Percentiles rank a stretch among this genome's conserved stretches.
phyloP scores from a whole-genome alignment of 1,140 invertebrate genomes.

The Antheraea pernyi region DNA sequence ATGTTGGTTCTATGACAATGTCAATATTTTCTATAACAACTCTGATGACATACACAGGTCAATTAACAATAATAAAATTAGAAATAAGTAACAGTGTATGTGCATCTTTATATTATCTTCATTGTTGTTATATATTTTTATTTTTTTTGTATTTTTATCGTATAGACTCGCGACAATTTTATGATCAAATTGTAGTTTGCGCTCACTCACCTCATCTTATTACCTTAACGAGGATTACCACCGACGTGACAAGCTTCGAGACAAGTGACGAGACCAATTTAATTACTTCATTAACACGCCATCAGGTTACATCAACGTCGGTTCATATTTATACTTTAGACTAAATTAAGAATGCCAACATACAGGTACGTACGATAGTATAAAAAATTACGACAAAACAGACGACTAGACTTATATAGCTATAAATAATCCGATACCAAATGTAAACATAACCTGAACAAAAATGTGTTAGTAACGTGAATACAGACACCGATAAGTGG shows the following conservation, averaged over 20 bases:
- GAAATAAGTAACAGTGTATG: too few relatives aligned
- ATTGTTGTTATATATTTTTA: too few relatives aligned
- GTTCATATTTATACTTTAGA: background rate
- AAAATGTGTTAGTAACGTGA: background rate
- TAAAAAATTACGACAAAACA: too few relatives aligned
- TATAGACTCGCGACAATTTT: background rate
- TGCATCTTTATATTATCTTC: too few relatives aligned
- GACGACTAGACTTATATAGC: too few relatives aligned
- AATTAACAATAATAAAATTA: too few relatives aligned
- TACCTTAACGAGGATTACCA: conserved; percentile 42
- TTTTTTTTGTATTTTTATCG: background rate
- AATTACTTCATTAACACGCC: conserved; percentile 60
- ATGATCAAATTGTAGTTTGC: background rate
- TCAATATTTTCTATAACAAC: too few relatives aligned
- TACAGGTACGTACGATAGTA: background rate
- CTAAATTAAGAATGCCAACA: background rate
- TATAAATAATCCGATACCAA: too few relatives aligned
- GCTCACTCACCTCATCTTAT: conserved; percentile 33
- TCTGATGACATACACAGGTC: too few relatives aligned
- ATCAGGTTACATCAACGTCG: conserved; percentile 31
- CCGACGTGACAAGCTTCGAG: conserved; percentile 24
- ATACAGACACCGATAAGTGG: conserved; percentile 16
- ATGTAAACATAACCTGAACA: too few relatives aligned
- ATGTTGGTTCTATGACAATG: too few relatives aligned
- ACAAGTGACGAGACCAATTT: conserved; percentile 41